Percentiles rank a stretch among this genome's conserved stretches.
These are phyloP conservation scores for Verasper variegatus DNA, from an alignment of 2,113 vertebrate genomes.

Conservation along the genomic window DNA sequence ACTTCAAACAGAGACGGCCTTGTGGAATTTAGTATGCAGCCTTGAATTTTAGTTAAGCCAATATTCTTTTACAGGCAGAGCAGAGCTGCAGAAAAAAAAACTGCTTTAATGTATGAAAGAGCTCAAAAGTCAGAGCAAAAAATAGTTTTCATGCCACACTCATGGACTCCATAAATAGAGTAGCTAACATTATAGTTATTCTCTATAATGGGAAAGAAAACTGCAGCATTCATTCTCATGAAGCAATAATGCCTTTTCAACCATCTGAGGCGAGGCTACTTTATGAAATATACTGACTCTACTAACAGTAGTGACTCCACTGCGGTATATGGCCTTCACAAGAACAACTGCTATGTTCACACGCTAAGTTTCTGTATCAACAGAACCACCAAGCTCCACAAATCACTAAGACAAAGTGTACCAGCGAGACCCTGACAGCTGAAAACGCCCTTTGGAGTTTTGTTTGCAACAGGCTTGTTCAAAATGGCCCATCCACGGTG, in stretches of 20 bases:
- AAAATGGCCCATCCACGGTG: background rate
- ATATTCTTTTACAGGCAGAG: conserved; percentile 16
- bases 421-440: background rate
- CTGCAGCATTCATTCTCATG: background rate
- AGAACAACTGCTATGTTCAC: background rate
- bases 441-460: background rate
- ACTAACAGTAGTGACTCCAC: background rate
- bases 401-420: background rate
- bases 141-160: background rate
- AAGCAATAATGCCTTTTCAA: background rate
- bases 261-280: background rate
- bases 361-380: background rate
- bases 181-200: background rate
- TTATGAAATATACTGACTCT: background rate
- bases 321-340: background rate
- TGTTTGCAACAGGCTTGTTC: background rate
- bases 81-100: background rate
- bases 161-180: background rate
- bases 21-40: conserved; percentile 15
- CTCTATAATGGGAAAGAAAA: background rate
- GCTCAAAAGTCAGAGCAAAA: too few relatives aligned
- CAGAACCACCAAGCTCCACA: background rate
- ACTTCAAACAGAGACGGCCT: conserved; percentile 11
- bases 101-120: too few relatives aligned
- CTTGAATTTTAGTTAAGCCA: conserved; percentile 29